These are phyloP conservation scores for Tipula confusa DNA, from an alignment of 2,888 invertebrate species.

Conservation along the genomic window DNA sequence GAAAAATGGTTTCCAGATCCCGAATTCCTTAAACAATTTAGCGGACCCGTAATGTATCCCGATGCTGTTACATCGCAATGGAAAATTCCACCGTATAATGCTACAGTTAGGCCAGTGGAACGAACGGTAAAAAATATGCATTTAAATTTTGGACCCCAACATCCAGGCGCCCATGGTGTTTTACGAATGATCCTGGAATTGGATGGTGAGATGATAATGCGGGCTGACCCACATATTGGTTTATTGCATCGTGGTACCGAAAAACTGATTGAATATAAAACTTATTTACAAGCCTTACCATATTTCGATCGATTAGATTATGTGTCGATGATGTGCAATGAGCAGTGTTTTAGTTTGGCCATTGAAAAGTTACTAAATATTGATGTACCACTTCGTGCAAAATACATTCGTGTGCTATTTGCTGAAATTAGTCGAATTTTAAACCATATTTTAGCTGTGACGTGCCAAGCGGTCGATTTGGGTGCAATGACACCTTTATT, in stretches of 20 bases:
- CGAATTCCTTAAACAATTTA: constrained; percentile 55
- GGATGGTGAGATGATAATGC: constrained; percentile 75
- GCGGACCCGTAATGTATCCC: constrained; percentile 57
- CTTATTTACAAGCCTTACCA: constrained; percentile 77
- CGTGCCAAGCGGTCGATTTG: constrained; percentile 71
- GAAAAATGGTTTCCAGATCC: constrained; percentile 64
- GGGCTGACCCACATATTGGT: constrained; percentile 82
- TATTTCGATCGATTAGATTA: constrained; percentile 87
- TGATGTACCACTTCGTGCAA: constrained; percentile 69
- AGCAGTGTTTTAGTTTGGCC: constrained; percentile 71
- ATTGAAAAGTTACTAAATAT: constrained; percentile 79
- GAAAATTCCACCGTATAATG: constrained; percentile 44
- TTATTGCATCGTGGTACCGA: constrained; percentile 84
- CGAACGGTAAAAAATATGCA: constrained; percentile 61
- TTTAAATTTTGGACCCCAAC: constrained; percentile 84
- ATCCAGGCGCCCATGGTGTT: constrained; percentile 89
- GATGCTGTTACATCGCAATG: constrained; percentile 47
- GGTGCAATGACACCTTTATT: constrained; percentile 87
- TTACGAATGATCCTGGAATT: constrained; percentile 72
- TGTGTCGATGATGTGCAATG: constrained; percentile 78
- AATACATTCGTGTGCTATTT: constrained; percentile 72
- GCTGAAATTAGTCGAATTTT: constrained; percentile 71
- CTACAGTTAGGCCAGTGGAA: constrained; percentile 51
- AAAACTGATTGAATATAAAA: constrained; percentile 85
- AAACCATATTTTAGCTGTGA: constrained; percentile 74